These are phyloP conservation scores for Notamacropus eugenii DNA, from an alignment of 2,797 vertebrate genomes.

Conservation along the genomic window DNA sequence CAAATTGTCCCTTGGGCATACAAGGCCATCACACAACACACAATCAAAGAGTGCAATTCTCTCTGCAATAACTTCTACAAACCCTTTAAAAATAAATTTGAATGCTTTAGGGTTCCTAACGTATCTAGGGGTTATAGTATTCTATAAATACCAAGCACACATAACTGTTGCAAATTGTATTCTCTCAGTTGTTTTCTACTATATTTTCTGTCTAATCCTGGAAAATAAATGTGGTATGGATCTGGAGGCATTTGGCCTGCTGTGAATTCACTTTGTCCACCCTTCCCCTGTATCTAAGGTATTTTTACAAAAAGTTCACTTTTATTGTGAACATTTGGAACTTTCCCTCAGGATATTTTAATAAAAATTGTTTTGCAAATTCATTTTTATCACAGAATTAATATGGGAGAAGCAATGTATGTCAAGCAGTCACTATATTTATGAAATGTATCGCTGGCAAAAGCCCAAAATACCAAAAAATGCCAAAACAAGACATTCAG, in stretches of 20 bases:
- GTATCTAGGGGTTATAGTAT: not conserved
- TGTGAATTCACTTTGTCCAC: too few species aligned
- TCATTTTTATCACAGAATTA: slow-evolving; percentile 23
- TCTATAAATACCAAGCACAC: not conserved
- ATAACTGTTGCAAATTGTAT: not conserved
- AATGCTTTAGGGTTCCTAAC: not conserved
- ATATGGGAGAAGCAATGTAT: slow-evolving; percentile 49
- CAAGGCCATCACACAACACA: not conserved
- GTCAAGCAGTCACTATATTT: slow-evolving; percentile 35
- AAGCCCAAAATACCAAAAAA: slow-evolving; percentile 32
- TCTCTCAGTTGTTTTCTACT: not conserved
- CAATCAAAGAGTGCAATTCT: not conserved
- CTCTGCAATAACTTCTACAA: not conserved
- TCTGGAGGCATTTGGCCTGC: too few species aligned
- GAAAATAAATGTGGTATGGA: not conserved
- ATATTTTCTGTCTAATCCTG: slow-evolving; percentile 30
- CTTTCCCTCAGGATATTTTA: too few species aligned
- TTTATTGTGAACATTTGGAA: too few species aligned
- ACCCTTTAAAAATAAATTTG: not conserved
- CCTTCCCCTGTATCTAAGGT: too few species aligned
- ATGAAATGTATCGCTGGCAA: slow-evolving; percentile 49
- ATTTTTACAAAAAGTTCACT: too few species aligned
- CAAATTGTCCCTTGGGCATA: slow-evolving; percentile 7
- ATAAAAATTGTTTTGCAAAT: not conserved
- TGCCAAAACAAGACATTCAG: slow-evolving; percentile 35